Evolutionary conservation across 2,113 vertebrate genomes (phyloP).

Genomic region (Gallinago media): DNA sequence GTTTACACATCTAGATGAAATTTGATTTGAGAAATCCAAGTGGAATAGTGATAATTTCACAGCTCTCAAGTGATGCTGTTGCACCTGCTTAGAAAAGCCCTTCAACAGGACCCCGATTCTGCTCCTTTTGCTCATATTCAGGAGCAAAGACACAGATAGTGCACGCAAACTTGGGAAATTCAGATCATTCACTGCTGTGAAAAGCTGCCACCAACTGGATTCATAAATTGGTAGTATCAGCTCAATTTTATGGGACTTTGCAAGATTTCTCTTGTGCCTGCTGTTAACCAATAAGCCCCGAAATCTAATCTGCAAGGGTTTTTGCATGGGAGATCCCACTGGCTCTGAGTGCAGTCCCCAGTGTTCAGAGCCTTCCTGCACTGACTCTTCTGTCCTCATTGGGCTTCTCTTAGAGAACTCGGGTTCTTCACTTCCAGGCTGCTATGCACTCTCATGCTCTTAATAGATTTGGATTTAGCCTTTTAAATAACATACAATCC

Average conservation of each 20-base stretch:
- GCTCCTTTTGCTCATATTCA: not conserved
- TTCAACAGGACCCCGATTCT: not conserved
- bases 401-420: not conserved
- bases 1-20: constrained; percentile 1
- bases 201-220: not conserved
- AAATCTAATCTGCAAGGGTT: not conserved
- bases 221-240: not conserved
- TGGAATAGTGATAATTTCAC: not conserved
- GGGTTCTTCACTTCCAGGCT: not conserved
- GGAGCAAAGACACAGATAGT: accelerated
- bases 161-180: not conserved
- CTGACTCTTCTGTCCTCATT: not conserved
- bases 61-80: accelerated
- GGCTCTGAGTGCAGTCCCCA: not conserved
- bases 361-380: not conserved
- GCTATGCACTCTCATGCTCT: not conserved
- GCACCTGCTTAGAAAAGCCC: not conserved
- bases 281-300: not conserved
- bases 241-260: not conserved
- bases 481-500: not conserved
- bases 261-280: not conserved
- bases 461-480: not conserved
- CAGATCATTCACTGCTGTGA: accelerated
- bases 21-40: constrained; percentile 1
- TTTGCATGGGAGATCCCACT: not conserved